Percentiles rank a stretch among this genome's conserved stretches.
Conservation (phyloP, 2,888 invertebrate species). For the Drosophila leonis region DNA sequence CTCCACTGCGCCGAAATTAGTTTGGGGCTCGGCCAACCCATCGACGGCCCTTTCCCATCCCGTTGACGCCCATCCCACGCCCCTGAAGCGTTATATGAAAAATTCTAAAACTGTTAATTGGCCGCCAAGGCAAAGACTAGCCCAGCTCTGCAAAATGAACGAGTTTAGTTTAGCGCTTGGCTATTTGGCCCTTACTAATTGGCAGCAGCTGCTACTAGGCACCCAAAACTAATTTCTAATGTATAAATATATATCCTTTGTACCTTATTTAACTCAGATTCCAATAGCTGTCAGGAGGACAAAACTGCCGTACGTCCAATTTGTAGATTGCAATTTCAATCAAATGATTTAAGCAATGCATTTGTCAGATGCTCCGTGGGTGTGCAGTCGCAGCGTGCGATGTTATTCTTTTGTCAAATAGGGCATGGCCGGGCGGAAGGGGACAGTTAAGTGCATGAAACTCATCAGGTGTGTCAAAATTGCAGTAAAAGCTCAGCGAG, state of each 20-base stretch:
- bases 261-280: not conserved
- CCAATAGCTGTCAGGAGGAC: conserved; percentile 2
- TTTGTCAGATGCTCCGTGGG: conserved; percentile 31
- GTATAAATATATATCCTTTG: not conserved
- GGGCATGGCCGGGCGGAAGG: conserved; percentile 13
- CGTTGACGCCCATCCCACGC: not conserved
- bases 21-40: conserved; percentile 59
- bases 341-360: conserved; percentile 65
- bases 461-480: conserved; percentile 78
- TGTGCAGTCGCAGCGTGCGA: conserved; percentile 9
- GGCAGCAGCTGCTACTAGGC: conserved; percentile 27
- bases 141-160: conserved; percentile 10
- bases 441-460: conserved; percentile 61
- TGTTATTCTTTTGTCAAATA: conserved; percentile 27
- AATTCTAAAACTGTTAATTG: conserved; percentile 76
- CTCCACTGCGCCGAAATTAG: conserved; percentile 71
- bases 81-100: conserved; percentile 25
- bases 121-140: conserved; percentile 47
- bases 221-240: not conserved
- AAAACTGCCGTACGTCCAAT: conserved; percentile 1
- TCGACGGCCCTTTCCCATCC: not conserved
- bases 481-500: conserved; percentile 65
- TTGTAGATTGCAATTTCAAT: conserved; percentile 45
- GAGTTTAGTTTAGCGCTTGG: conserved; percentile 29
- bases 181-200: conserved; percentile 49